Conservation (phyloP, 2,113 vertebrate species). For the Lutjanus erythropterus region DNA sequence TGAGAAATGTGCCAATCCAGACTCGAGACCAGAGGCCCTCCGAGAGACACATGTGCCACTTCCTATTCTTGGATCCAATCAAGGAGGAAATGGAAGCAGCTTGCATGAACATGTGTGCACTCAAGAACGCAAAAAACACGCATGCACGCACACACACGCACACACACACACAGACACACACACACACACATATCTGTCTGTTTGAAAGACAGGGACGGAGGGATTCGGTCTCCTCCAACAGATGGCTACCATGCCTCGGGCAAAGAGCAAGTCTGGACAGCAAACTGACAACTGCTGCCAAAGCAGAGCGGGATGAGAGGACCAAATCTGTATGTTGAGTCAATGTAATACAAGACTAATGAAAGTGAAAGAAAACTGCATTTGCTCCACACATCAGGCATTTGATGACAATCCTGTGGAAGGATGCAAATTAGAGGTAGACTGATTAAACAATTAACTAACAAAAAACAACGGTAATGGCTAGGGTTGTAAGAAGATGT, state of each 20-base stretch:
- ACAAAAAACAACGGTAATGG: too few relatives aligned
- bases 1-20: constrained; percentile 57
- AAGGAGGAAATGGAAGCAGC: constrained; percentile 62
- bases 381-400: neutral
- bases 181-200: constrained; percentile 27
- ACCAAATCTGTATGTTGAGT: constrained; percentile 20
- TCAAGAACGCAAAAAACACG: constrained; percentile 21
- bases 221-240: constrained; percentile 62
- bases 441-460: too few relatives aligned
- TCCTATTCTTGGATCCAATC: constrained; percentile 62
- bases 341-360: constrained; percentile 15
- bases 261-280: constrained; percentile 73
- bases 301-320: constrained; percentile 36
- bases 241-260: constrained; percentile 75
- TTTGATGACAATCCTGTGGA: constrained; percentile 3
- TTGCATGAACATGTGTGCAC: constrained; percentile 40
- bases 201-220: constrained; percentile 49
- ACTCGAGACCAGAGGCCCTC: constrained; percentile 51
- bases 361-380: constrained; percentile 1
- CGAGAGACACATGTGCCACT: constrained; percentile 64
- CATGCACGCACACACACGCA: neutral
- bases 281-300: constrained; percentile 71
- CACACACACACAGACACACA: neutral
- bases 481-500: too few relatives aligned
- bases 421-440: constrained; percentile 2